Percentiles rank a stretch among this genome's conserved stretches.
Conservation (phyloP, 2,113 vertebrate genomes). For the Labeo catla region DNA sequence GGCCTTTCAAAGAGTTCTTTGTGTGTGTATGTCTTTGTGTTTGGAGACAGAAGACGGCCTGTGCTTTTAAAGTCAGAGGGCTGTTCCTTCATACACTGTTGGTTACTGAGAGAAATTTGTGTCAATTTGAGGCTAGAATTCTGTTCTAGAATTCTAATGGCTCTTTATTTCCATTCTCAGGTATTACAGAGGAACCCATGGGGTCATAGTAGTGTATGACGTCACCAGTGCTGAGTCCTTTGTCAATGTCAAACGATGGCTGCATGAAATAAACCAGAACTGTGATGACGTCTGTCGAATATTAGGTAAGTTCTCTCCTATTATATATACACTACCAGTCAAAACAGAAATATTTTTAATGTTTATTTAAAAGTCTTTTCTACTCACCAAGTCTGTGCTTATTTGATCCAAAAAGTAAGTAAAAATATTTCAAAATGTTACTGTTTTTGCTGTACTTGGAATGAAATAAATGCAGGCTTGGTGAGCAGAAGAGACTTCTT, state of each 20-base stretch:
- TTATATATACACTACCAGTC: no score
- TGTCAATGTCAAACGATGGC: conserved; percentile 98
- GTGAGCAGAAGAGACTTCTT: no score
- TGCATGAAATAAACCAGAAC: conserved; percentile 99
- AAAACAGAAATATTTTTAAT: no score
- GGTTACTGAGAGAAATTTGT: not conserved
- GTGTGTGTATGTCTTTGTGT: conserved; percentile 55
- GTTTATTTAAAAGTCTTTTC: no score
- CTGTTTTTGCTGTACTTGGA: no score
- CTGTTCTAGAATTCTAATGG: no score
- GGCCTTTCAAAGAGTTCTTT: conserved; percentile 65
- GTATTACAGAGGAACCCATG: conserved; percentile 97
- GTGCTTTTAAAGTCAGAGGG: conserved; percentile 16
- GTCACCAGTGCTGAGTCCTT: conserved; percentile 98
- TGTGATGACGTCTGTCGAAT: conserved; percentile 98
- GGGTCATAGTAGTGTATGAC: conserved; percentile 98
- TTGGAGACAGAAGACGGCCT: conserved; percentile 21
- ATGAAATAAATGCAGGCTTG: no score
- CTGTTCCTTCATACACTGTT: conserved; percentile 2
- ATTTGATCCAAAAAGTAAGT: no score
- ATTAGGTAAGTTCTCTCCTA: conserved; percentile 81
- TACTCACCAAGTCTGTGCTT: no score
- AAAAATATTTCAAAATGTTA: no score
- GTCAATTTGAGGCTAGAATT: not conserved
- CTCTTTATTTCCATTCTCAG: conserved; percentile 69